Conservation (phyloP, 2,888 invertebrate genomes). For the Scaptodrosophila latifasciaeformis region DNA sequence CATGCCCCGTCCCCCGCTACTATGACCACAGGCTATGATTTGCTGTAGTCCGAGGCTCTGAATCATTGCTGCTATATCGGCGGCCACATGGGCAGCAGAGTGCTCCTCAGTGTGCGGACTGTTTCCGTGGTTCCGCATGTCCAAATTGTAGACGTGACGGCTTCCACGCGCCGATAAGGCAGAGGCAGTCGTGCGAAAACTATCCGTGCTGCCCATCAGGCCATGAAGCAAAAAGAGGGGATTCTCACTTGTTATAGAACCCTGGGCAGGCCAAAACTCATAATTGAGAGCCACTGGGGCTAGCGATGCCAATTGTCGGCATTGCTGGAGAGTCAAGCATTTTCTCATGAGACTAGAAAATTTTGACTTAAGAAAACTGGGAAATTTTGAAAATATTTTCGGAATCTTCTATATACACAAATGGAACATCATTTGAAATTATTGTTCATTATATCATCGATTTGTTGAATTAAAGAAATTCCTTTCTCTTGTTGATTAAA, state of each 20-base stretch:
- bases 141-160: conserved; percentile 1
- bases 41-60: not conserved
- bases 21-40: not conserved
- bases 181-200: not conserved
- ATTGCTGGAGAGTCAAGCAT: not conserved
- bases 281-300: not conserved
- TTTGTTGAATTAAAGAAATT: too few relatives aligned
- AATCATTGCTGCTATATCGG: not conserved
- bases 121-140: conserved; percentile 3
- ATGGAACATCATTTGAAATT: too few relatives aligned
- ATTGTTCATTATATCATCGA: too few relatives aligned
- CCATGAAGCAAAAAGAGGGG: conserved; percentile 6
- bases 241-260: not conserved
- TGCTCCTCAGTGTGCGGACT: conserved; percentile 5
- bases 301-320: not conserved
- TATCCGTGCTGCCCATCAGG: not conserved
- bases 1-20: not conserved
- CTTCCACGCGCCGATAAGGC: not conserved
- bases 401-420: too few relatives aligned
- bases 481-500: too few relatives aligned
- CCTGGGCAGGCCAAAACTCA: not conserved
- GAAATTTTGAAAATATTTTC: too few relatives aligned
- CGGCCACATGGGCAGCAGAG: not conserved
- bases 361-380: too few relatives aligned
- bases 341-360: not conserved